These are phyloP conservation scores for Macaca mulatta DNA, from an alignment of 2,113 vertebrate species.

Conservation along the genomic window DNA sequence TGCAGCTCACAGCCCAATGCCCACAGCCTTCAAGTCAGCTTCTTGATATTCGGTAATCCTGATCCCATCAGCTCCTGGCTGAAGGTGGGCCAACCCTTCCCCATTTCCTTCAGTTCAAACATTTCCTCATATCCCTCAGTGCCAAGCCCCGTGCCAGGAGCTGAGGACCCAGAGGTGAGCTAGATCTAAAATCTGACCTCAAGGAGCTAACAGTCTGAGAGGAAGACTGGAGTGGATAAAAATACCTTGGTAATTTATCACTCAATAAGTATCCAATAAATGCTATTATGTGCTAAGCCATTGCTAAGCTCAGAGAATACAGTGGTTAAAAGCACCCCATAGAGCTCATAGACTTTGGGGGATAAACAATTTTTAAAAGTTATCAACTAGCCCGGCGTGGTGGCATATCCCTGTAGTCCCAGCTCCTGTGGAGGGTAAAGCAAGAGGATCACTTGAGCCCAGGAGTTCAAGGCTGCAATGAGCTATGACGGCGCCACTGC, in stretches of 20 bases:
- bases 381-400: background rate
- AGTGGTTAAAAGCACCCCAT: background rate
- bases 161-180: background rate
- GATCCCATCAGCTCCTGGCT: background rate
- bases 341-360: background rate
- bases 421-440: too few species aligned
- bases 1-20: background rate
- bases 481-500: too few species aligned
- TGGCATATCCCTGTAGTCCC: too few species aligned
- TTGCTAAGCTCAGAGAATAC: background rate
- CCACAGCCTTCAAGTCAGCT: background rate
- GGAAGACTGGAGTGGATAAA: background rate
- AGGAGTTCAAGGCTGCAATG: too few species aligned
- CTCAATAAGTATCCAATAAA: background rate
- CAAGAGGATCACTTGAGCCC: too few species aligned
- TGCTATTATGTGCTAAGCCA: background rate
- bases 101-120: background rate
- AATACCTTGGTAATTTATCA: background rate
- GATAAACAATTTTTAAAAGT: background rate
- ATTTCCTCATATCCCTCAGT: background rate
- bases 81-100: background rate
- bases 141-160: background rate
- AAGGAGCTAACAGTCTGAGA: background rate
- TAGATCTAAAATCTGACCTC: background rate
- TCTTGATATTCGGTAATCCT: background rate